Percentiles rank a stretch among this genome's conserved stretches.
Evolutionary conservation across 1,140 invertebrate species (phyloP).

Genomic region (Cotesia glomerata): DNA sequence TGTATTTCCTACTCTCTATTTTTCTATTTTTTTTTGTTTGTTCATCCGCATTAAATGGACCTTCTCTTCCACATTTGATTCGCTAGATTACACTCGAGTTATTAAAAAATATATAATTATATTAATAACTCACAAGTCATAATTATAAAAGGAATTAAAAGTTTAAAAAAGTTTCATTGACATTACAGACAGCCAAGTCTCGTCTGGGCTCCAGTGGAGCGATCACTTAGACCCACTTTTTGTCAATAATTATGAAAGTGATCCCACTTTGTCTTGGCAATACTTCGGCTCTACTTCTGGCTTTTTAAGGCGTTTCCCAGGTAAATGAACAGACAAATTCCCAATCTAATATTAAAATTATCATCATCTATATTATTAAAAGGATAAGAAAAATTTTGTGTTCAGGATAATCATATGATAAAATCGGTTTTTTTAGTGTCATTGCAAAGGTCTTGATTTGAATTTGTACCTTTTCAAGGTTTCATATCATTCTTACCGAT

Average conservation of each 20-base stretch:
- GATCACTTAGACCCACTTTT: slow-evolving; percentile 89
- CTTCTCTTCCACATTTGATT: slow-evolving; percentile 19
- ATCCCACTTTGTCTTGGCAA: slow-evolving; percentile 93
- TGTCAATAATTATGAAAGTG: slow-evolving; percentile 89
- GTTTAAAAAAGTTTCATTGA: not conserved
- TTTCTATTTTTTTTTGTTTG: not conserved
- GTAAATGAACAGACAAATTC: slow-evolving; percentile 59
- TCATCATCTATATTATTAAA: no score
- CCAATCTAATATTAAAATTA: no score
- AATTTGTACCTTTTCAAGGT: no score
- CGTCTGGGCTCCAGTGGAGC: slow-evolving; percentile 91
- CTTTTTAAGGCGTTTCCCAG: slow-evolving; percentile 92
- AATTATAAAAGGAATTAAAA: not conserved
- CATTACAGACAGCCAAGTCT: slow-evolving; percentile 74
- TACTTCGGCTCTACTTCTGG: slow-evolving; percentile 93
- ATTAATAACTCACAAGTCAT: not conserved
- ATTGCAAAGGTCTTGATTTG: no score
- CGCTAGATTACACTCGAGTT: not conserved
- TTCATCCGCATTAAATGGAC: not conserved
- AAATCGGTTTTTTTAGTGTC: no score
- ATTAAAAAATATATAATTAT: not conserved
- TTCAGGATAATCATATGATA: no score
- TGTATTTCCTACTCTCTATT: slow-evolving; percentile 29
- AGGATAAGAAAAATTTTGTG: no score
- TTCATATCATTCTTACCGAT: no score